These are phyloP conservation scores for Papilio aristodemus DNA, from an alignment of 1,140 invertebrate species.

Conservation along the genomic window DNA sequence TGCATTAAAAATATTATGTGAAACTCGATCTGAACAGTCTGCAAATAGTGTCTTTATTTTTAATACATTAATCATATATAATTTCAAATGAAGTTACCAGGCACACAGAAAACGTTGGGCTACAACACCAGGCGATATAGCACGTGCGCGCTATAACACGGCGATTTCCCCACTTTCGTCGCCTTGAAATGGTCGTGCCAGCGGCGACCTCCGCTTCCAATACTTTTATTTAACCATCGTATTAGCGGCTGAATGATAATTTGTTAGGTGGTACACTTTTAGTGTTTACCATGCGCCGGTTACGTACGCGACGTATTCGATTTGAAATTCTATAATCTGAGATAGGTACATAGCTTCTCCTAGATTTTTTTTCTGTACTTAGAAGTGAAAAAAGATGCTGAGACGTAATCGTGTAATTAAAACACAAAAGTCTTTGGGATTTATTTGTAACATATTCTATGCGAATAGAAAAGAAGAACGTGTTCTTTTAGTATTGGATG, in stretches of 20 bases:
- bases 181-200: slow-evolving; percentile 3
- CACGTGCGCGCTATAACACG: background rate
- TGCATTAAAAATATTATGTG: too few species aligned
- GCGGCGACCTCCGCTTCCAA: slow-evolving; percentile 11
- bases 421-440: too few species aligned
- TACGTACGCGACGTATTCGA: background rate
- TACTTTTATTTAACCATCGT: slow-evolving; percentile 9
- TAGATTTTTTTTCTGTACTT: too few species aligned
- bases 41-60: too few species aligned
- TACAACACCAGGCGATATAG: background rate
- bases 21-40: too few species aligned
- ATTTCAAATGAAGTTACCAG: background rate
- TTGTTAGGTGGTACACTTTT: slow-evolving; percentile 6
- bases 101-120: background rate
- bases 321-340: background rate
- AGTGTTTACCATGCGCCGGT: background rate
- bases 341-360: background rate
- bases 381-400: too few species aligned
- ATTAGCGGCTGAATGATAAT: slow-evolving; percentile 9
- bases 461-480: too few species aligned
- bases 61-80: too few species aligned
- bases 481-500: too few species aligned
- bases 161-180: slow-evolving; percentile 20
- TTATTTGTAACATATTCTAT: too few species aligned
- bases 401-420: too few species aligned